These are phyloP conservation scores for Folsomia candida DNA, from an alignment of 2,888 invertebrate species.

Conservation along the genomic window DNA sequence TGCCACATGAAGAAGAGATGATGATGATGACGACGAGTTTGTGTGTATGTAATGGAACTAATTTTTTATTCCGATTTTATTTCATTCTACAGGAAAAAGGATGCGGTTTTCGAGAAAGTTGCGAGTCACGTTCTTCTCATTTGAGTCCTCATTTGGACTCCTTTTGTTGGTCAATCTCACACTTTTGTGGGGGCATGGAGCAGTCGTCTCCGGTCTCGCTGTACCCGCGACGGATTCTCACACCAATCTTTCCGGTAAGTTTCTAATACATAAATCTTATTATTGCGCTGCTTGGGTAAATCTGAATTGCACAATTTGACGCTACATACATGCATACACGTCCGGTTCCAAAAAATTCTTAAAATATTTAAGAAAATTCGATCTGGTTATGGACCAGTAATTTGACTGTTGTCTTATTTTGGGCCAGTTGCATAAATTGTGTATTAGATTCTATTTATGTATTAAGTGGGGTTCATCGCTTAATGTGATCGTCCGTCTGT, in stretches of 20 bases:
- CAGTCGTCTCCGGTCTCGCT: constrained; percentile 1
- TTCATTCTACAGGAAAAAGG: constrained; percentile 31
- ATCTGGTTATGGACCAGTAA: no score
- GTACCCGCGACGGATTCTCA: constrained; percentile 8
- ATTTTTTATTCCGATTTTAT: constrained; percentile 16
- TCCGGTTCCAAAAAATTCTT: no score
- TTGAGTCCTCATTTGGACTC: constrained; percentile 29
- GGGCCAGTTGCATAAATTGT: no score
- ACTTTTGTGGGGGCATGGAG: neutral
- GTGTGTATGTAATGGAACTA: neutral
- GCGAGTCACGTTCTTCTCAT: constrained; percentile 48
- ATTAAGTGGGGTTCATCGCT: no score
- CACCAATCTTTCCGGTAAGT: constrained; percentile 8
- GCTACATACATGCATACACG: no score
- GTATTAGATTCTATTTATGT: no score
- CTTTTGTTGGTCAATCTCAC: constrained; percentile 41
- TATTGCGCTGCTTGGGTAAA: neutral
- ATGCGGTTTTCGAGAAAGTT: constrained; percentile 43
- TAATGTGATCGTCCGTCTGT: no score
- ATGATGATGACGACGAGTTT: no score
- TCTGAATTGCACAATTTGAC: no score
- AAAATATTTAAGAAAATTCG: no score
- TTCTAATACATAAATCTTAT: neutral
- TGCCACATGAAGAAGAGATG: no score
- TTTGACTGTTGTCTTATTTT: no score